Conservation (phyloP, 2,888 invertebrate genomes). For the Ernsta delagoae region DNA sequence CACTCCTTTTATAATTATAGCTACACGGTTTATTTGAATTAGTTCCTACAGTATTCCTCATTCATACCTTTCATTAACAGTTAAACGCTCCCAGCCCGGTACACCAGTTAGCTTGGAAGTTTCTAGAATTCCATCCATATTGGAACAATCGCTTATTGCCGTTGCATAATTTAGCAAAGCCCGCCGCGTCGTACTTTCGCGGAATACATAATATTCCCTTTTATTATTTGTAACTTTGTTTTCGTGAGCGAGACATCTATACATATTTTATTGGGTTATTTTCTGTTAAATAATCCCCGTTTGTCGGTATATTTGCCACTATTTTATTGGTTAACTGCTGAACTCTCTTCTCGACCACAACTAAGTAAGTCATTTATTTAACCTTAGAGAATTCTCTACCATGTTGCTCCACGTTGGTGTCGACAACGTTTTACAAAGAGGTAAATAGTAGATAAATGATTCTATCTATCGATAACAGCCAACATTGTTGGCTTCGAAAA, state of each 20-base stretch:
- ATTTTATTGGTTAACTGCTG: too few species aligned
- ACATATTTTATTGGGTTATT: neutral
- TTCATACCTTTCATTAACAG: neutral
- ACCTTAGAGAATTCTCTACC: too few species aligned
- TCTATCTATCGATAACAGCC: too few species aligned
- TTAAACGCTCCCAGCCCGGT: neutral
- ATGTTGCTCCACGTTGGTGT: too few species aligned
- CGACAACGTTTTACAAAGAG: too few species aligned
- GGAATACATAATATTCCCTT: slow-evolving; percentile 35
- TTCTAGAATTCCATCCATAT: slow-evolving; percentile 40
- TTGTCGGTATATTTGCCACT: too few species aligned
- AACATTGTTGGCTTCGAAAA: too few species aligned
- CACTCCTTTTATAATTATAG: too few species aligned
- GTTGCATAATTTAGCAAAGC: slow-evolving; percentile 45
- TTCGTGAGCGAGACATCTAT: neutral
- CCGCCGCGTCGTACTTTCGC: slow-evolving; percentile 33
- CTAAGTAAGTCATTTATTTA: too few species aligned
- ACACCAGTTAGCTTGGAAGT: slow-evolving; percentile 16
- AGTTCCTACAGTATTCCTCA: slow-evolving; percentile 3
- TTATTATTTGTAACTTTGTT: slow-evolving; percentile 2
- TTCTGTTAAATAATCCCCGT: neutral
- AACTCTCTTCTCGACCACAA: too few species aligned
- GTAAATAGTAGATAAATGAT: too few species aligned
- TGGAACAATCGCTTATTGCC: slow-evolving; percentile 24
- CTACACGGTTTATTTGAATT: neutral